phyloP scores from a whole-genome alignment of 2,797 vertebrate species.

The Oryzias dopingdopingensis region DNA sequence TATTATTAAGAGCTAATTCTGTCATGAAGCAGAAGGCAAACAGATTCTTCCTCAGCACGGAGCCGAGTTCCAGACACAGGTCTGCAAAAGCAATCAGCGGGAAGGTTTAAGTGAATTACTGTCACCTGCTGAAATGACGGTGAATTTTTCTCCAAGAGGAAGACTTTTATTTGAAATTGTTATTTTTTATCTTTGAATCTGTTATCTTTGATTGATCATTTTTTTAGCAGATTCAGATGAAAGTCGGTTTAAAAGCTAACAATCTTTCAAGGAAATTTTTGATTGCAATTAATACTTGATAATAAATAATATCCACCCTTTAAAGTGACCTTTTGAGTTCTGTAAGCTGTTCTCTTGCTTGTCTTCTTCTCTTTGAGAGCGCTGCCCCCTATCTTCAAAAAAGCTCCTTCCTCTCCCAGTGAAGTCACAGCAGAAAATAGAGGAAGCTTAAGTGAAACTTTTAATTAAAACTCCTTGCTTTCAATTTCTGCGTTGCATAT shows the following conservation, averaged over 20 bases:
- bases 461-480: slow-evolving; percentile 59
- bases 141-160: not conserved
- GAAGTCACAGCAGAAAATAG: slow-evolving; percentile 18
- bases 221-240: no score
- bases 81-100: slow-evolving; percentile 18
- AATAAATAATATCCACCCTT: not conserved
- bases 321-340: not conserved
- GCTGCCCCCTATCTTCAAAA: slow-evolving; percentile 76
- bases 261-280: no score
- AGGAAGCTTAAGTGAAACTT: slow-evolving; percentile 38
- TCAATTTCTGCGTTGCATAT: slow-evolving; percentile 43
- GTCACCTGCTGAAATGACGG: not conserved
- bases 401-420: slow-evolving; percentile 12
- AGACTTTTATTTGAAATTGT: no score
- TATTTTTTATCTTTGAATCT: no score
- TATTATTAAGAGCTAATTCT: slow-evolving; percentile 82
- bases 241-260: no score
- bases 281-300: no score
- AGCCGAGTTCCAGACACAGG: slow-evolving; percentile 39
- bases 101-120: not conserved
- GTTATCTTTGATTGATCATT: no score
- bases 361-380: slow-evolving; percentile 66
- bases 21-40: slow-evolving; percentile 59
- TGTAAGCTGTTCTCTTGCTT: slow-evolving; percentile 6
- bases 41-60: slow-evolving; percentile 49